Evolutionary conservation across 2,113 vertebrate species (phyloP), one percentile per base, ranked within the genome.

Genomic region (Lates calcarifer): DNA sequence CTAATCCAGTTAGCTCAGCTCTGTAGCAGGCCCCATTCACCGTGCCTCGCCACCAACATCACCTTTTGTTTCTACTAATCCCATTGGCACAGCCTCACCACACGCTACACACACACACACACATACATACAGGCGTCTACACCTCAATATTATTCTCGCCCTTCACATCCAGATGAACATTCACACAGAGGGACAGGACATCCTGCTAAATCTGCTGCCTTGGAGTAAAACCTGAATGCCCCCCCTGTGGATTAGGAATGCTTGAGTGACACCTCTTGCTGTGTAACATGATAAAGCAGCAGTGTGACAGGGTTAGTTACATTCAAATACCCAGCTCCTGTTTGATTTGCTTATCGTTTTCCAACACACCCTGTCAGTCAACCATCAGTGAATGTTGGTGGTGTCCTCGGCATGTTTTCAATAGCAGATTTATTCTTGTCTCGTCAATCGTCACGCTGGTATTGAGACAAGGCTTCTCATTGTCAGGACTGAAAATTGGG

Each of bases 41-140:
- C 33, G 39, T 47, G 79, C 60, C 78, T 57, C 75, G 5, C 77
- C 81, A 39, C 68, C 79, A 62, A 33, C 60, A 55, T 78, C 70
- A 70, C 62, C 74, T 85, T 91, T 89, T 92, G 83, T 90, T 84
- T 76, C 35, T 7, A 31, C 15, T 90, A 89, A 89, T 92, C 89
- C 85, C 64, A 64, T 74, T 75, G 74, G 61, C 85, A 60, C n/a
- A 2, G 75, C 55, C 43, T 58, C 39, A 13, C 69, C 89, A 79
- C 80, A 64, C 28, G 9, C 55, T 58, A 28, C 83, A 80, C 28
- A n/a, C 63, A 57, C 53, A 41, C 49, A 69, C 33, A 31, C n/a
- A 70, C 31, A 33, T 18, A 65, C 58, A 37, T 26, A 65, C 29
- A 51, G 51, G 20, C 29, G 35, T 66, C 66, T n/a, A 24, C 77